Evolutionary conservation across 1,140 invertebrate species (phyloP), one percentile per base, ranked within the genome.

Genomic region (Dendrolimus kikuchii): DNA sequence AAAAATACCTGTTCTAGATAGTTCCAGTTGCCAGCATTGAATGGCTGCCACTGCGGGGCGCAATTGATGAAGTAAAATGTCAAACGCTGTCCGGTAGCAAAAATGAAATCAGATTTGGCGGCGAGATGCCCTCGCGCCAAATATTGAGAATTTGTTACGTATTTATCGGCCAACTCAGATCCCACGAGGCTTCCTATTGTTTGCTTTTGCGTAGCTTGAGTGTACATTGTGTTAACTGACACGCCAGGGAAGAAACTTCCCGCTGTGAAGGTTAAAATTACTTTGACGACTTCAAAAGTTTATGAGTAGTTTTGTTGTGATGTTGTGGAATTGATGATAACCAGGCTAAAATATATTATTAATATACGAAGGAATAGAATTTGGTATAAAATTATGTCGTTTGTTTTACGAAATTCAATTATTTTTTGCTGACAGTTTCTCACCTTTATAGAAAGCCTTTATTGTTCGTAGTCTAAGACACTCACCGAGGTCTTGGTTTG

Each of bases 11-110:
- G 73, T 70, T 88, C 87, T 6, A 88, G 61, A 45, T 53, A 71
- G 63, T 87, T 86, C 91, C 92, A 93, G 72, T 93, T 93, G 41
- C 89, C 90, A 48, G 84, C 89, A 60, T 92, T 92, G 57, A 92
- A 90, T 5, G 82, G 87, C 55, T 92, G 90, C 92, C 92, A 93
- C 55, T 91, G 91, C 2, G 91, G 91, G 5, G 88, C 90, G 4
- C 83, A 88, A 66, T 93, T 93, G 6, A 91, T 88, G 68, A 90
- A 93, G 62, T 89, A 89, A 74, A 91, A 93, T 4, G 91, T 91
- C n/a, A 90, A 81, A 1, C 89, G 86, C 68, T 93, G 91, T 49
- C 90, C 89, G 7, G 88, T 75, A 0, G 88, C 91, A 58, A 89
- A 92, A 3, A 92, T 80, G 47, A 90, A 91, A 67, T 94, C 92